phyloP scores from a whole-genome alignment of 2,797 vertebrate species.

The Epinephelus coioides region DNA sequence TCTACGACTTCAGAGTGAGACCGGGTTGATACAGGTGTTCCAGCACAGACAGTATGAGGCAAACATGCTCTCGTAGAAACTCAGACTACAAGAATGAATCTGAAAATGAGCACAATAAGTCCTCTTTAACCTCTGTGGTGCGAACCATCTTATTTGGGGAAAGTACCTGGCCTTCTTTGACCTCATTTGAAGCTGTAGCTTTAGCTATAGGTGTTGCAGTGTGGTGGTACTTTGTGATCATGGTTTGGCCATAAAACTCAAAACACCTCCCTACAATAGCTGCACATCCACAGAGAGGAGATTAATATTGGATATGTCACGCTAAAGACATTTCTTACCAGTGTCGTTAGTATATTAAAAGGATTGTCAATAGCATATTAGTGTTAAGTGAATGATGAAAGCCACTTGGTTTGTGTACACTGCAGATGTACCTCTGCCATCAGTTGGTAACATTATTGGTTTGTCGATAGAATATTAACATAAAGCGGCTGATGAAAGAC shows the following conservation, averaged over 20 bases:
- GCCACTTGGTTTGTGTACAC: background rate
- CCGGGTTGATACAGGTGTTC: no score
- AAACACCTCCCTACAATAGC: conserved; percentile 23
- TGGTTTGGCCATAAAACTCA: background rate
- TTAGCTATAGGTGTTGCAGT: conserved; percentile 46
- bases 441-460: background rate
- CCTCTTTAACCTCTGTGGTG: no score
- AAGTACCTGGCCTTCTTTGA: conserved; percentile 6
- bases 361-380: background rate
- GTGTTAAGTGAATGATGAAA: conserved; percentile 5
- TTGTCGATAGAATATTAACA: conserved; percentile 8
- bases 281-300: background rate
- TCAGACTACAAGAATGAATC: no score
- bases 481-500: background rate
- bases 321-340: background rate
- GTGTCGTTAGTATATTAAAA: conserved; percentile 3
- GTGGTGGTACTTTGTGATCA: background rate
- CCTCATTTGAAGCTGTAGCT: conserved; percentile 53
- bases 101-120: no score
- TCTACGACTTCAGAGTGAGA: no score
- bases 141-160: background rate
- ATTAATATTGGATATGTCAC: background rate
- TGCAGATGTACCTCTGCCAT: background rate
- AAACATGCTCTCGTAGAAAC: no score
- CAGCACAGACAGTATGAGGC: no score